Evolutionary conservation across 2,888 invertebrate genomes (phyloP).

Genomic region (Trichogramma evanescens): DNA sequence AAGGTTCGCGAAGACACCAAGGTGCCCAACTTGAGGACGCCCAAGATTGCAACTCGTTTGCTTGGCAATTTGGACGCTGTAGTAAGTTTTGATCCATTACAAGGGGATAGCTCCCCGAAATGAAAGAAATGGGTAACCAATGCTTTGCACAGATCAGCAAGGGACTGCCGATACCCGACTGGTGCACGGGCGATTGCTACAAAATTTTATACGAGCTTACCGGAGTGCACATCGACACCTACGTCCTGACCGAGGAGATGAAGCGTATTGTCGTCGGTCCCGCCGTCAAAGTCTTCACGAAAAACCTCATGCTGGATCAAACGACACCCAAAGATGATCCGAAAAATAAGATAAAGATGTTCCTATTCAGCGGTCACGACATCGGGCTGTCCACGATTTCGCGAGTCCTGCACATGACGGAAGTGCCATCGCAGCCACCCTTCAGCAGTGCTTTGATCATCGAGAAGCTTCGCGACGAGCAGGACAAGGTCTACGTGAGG

Average conservation of each 20-base stretch:
- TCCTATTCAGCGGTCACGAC: slow-evolving; percentile 15
- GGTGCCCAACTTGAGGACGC: no score
- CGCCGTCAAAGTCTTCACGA: slow-evolving; percentile 4
- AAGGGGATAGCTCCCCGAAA: no score
- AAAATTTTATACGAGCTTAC: slow-evolving; percentile 13
- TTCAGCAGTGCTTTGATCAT: slow-evolving; percentile 7
- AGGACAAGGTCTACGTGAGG: slow-evolving; percentile 5
- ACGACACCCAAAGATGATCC: neutral
- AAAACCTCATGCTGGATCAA: slow-evolving; percentile 3
- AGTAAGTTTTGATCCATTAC: no score
- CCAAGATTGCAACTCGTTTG: no score
- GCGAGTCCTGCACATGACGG: neutral
- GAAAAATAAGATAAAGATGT: slow-evolving; percentile 1
- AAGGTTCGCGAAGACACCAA: no score
- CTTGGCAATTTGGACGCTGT: no score
- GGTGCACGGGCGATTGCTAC: slow-evolving; percentile 25
- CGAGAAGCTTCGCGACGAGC: slow-evolving; percentile 5
- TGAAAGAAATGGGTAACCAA: no score
- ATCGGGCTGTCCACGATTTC: neutral
- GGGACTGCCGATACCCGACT: slow-evolving; percentile 19
- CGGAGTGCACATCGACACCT: slow-evolving; percentile 20
- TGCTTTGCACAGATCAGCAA: no score
- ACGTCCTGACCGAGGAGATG: slow-evolving; percentile 21
- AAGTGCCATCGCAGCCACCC: neutral
- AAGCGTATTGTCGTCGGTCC: slow-evolving; percentile 24